Evolutionary conservation across 2,113 vertebrate species (phyloP), one percentile per base, ranked within the genome.

Genomic region (Rhabdomys dilectus): DNA sequence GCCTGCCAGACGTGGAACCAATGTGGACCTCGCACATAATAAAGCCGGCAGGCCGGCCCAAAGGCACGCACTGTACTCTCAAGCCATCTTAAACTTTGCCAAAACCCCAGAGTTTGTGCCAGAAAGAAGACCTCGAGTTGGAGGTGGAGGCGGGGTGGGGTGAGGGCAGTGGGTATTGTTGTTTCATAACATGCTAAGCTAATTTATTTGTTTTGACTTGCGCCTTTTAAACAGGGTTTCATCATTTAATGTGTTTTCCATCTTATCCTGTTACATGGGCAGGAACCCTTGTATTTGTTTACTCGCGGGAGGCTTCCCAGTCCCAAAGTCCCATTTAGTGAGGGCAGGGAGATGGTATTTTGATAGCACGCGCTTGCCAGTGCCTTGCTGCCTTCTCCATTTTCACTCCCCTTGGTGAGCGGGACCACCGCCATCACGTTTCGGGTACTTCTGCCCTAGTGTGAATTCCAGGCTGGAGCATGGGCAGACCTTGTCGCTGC

Each of bases 181-280:
- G 97, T 98, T 98, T 98, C 98, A 98, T 98, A 98, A 98, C 97
- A 96, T 94, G 70, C 96, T 96, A 95, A 91, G 97, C 98, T 98
- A 97, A 98, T 98, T 98, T 98, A 97, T 99, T 98, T 98, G 97
- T 91, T 98, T 98, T 98, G 97, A 95, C 87, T 95, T 92, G 81
- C 16, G 93, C 96, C 93, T 97, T 97, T 98, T 92, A 96, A 98
- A 89, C 76, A 73, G 93, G 93, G 97, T 97, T 97, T 97, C 98
- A 97, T 97, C 95, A 97, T 91, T 68, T 95, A 97, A 96, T 97
- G 96, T 98, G 98, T 98, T 98, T 98, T 97, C 98, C 98, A 97
- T 97, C 96, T 98, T 94, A 95, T 96, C 97, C 93, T 75, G 91
- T 97, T 97, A 84, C 94, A 95, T 31, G 88, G 97, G 91, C 39